Base-by-base conservation (phyloP, 1,140 invertebrate genomes). In the Drosophila arawakana region DNA sequence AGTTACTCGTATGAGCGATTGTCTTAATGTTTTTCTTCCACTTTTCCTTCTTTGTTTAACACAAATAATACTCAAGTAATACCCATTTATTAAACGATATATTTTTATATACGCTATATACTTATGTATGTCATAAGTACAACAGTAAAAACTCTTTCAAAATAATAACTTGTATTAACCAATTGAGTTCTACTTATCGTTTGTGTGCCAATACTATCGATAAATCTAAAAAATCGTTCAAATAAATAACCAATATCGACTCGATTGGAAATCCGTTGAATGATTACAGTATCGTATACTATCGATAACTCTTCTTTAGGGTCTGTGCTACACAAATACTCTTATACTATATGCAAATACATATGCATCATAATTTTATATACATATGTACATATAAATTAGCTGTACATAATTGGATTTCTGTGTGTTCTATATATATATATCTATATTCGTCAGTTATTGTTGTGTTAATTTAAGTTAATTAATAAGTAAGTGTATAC, bases 401-500 rank as follows among this genome's bases (percentile, higher is more conserved):
- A 54, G 41, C 21, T 74, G 57, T 69, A 69, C 39, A 74, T 73
- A 55, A 37, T 60, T 30, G 54, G 37, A 70, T 69, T 41, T 41
- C 74, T 79, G 57, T 83, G 52, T 74, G 59, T 50, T 21, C 37
- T 41, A 30, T 30, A 44, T 41, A 21, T 21, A 21, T 21, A 21
- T 21, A 21, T 21, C 18, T 21, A 21, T 21, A 41, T 62, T 44
- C 21, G 66, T 61, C 35, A 57, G 8, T 72, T 46, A 54, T 58
- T 57, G 34, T 75, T 63, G 67, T 75, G 67, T 62, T 21, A 44
- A 57, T 70, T 58, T 71, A 75, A 70, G 68, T 44, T 71, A 71
- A 59, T 49, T 46, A 41, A 72, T 75, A 72, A 75, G 68, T 75
- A 65, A 67, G 46, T 57, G 35, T 70, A 57, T 70, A 74, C 60